These are phyloP conservation scores for Dromiciops gliroides DNA, from an alignment of 2,113 vertebrate genomes.

Conservation along the genomic window DNA sequence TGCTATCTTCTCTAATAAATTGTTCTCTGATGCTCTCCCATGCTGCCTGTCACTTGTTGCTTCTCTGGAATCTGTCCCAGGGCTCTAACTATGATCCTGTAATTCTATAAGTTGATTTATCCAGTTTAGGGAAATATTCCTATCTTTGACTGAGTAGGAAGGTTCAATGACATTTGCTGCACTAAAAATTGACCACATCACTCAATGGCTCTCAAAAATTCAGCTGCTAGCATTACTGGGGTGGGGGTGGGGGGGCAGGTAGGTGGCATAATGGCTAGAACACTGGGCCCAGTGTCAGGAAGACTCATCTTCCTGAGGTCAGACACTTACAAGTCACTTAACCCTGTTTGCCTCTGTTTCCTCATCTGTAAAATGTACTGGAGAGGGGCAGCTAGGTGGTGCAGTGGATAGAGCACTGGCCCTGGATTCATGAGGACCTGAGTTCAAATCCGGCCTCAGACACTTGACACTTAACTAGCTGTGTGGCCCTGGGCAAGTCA, in stretches of 20 bases:
- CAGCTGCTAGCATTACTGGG: neutral
- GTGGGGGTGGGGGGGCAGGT: no score
- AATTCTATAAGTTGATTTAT: neutral
- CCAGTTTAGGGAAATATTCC: neutral
- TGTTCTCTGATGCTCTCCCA: neutral
- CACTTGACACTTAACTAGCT: no score
- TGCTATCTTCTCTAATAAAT: neutral
- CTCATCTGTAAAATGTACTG: neutral
- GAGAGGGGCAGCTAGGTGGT: no score
- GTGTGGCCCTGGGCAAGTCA: no score
- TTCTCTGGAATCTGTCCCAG: neutral
- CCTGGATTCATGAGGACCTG: no score
- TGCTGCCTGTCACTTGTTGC: neutral
- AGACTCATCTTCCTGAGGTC: neutral
- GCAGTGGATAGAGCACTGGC: no score
- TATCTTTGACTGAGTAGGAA: neutral
- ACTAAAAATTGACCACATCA: neutral
- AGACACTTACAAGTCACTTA: neutral
- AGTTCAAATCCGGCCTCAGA: no score
- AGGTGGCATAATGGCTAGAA: neutral
- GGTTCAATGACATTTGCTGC: neutral
- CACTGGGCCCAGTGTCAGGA: no score
- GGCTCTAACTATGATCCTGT: neutral
- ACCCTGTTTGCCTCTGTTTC: no score
- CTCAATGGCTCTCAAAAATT: neutral